phyloP scores from a whole-genome alignment of 2,888 invertebrate genomes.

The Didymodactylos carnosus region DNA sequence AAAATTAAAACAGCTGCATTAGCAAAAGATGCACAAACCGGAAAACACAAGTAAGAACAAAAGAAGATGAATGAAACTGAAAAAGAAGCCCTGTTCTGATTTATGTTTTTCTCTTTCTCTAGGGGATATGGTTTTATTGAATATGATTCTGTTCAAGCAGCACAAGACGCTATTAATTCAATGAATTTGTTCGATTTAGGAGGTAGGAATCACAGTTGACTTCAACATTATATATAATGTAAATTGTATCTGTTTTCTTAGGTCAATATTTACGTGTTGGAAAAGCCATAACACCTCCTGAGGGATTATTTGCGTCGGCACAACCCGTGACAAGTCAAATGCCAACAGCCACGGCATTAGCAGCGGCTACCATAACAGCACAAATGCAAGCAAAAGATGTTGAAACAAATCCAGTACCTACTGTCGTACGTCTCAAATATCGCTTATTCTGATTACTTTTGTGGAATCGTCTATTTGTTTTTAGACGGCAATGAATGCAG shows the following conservation, averaged over 20 bases:
- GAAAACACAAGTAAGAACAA: constrained; percentile 35
- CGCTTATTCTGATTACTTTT: not conserved
- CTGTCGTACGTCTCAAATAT: not conserved
- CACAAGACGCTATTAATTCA: constrained; percentile 82
- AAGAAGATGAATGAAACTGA: no score
- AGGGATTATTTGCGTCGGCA: constrained; percentile 39
- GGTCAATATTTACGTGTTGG: constrained; percentile 82
- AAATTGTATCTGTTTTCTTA: not conserved
- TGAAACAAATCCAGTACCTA: not conserved
- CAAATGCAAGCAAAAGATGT: constrained; percentile 53
- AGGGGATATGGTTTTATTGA: constrained; percentile 97
- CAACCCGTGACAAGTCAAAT: constrained; percentile 51
- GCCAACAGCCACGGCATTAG: constrained; percentile 72
- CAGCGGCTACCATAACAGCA: constrained; percentile 70
- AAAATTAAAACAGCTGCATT: constrained; percentile 34
- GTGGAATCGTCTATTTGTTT: not conserved
- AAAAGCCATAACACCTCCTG: constrained; percentile 81
- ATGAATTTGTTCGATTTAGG: constrained; percentile 99
- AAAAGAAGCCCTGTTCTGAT: no score
- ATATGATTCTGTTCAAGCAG: constrained; percentile 73
- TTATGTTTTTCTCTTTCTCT: constrained; percentile 18
- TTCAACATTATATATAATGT: not conserved
- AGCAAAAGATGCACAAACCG: constrained; percentile 67
- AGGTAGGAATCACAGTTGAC: constrained; percentile 37
- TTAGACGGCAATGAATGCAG: no score